These are phyloP conservation scores for Ahaetulla prasina DNA, from an alignment of 2,113 vertebrate species.

Conservation along the genomic window DNA sequence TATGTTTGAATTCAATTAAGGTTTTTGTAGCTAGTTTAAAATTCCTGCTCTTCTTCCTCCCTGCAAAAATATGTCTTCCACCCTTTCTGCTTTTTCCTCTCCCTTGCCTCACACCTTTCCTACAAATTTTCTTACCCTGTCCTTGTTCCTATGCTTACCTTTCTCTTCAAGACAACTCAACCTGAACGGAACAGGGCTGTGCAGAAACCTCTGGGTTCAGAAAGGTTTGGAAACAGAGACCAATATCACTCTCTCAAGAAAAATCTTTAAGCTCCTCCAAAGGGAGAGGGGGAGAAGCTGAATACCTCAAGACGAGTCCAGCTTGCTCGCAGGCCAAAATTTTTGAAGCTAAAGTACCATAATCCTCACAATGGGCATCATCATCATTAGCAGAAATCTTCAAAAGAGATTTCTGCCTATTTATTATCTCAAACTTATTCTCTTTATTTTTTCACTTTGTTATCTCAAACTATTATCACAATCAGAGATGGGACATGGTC, in stretches of 20 bases:
- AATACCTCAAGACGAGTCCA: background rate
- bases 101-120: conserved; percentile 34
- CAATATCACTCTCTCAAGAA: background rate
- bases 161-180: conserved; percentile 72
- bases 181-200: conserved; percentile 68
- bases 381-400: background rate
- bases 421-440: background rate
- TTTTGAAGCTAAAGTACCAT: background rate
- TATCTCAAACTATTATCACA: background rate
- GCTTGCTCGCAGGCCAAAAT: background rate
- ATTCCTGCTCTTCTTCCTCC: conserved; percentile 47
- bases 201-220: conserved; percentile 1
- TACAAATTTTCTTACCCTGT: conserved; percentile 8
- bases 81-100: conserved; percentile 33
- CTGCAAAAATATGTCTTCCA: conserved; percentile 17
- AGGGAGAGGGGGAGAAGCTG: background rate
- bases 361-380: background rate
- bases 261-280: background rate
- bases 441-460: background rate
- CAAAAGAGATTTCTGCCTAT: background rate
- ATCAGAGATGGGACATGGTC: background rate
- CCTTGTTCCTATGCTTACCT: conserved; percentile 48
- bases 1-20: conserved; percentile 36
- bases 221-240: conserved; percentile 10
- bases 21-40: conserved; percentile 57